Evolutionary conservation across 2,888 invertebrate species (phyloP).

Genomic region (Sphaerophoria taeniata): DNA sequence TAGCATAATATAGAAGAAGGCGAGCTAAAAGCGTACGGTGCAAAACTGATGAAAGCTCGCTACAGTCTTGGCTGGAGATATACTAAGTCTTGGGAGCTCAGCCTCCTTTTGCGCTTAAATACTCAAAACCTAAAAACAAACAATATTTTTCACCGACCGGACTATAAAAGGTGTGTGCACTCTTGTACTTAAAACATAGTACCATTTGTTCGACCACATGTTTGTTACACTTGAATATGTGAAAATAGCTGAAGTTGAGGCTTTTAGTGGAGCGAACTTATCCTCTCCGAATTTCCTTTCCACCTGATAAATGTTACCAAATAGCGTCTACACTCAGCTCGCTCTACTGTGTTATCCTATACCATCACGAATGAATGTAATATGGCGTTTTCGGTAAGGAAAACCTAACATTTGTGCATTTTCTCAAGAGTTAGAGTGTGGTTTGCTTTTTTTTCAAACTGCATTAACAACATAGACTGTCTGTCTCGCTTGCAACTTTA

Average conservation of each 20-base stretch:
- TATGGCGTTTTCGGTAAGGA: conserved; percentile 7
- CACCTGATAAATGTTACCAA: conserved; percentile 42
- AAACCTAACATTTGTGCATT: conserved; percentile 36
- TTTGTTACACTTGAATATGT: conserved; percentile 51
- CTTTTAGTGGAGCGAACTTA: conserved; percentile 3
- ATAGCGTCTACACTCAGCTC: not conserved
- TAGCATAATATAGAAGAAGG: no score
- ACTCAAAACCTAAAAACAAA: no score
- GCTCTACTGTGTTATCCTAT: not conserved
- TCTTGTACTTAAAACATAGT: not conserved
- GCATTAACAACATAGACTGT: conserved; percentile 9
- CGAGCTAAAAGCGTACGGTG: no score
- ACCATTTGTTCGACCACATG: conserved; percentile 70
- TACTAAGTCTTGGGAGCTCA: no score
- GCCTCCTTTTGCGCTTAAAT: no score
- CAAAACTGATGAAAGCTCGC: no score
- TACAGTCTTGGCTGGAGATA: no score
- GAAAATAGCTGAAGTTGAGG: conserved; percentile 49
- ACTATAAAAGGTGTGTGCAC: conserved; percentile 21
- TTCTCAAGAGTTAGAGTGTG: conserved; percentile 34
- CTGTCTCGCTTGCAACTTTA: not conserved
- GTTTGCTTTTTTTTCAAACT: conserved; percentile 23
- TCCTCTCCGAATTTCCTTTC: not conserved
- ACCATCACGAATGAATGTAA: conserved; percentile 27
- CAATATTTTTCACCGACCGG: no score